phyloP scores from a whole-genome alignment of 2,113 vertebrate species.

The Oostethus manadensis region DNA sequence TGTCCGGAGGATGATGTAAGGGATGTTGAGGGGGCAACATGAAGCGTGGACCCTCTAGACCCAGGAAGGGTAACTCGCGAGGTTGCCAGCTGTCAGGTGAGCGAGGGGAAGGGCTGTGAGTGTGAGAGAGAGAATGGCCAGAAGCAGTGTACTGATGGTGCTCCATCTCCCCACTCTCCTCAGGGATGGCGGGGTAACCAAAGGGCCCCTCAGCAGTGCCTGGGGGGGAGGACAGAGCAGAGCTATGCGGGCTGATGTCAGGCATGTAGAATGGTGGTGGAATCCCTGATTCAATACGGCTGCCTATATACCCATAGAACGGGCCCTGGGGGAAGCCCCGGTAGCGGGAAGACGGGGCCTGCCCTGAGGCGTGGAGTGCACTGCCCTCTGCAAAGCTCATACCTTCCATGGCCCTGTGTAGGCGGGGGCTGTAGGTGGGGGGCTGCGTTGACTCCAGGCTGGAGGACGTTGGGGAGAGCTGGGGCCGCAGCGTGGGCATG shows the following conservation, averaged over 20 bases:
- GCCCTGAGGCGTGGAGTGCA: slow-evolving; percentile 88
- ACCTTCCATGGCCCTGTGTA: slow-evolving; percentile 89
- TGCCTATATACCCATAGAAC: slow-evolving; percentile 95
- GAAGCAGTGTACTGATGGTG: slow-evolving; percentile 80
- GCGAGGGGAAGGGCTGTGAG: slow-evolving; percentile 86
- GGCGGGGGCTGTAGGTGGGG: slow-evolving; percentile 95
- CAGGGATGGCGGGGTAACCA: slow-evolving; percentile 89
- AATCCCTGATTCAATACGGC: slow-evolving; percentile 86
- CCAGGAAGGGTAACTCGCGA: slow-evolving; percentile 86
- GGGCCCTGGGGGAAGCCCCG: slow-evolving; percentile 89
- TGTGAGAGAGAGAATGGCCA: slow-evolving; percentile 89
- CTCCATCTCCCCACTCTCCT: slow-evolving; percentile 86
- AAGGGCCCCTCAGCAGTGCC: slow-evolving; percentile 85
- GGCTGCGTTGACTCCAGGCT: slow-evolving; percentile 98
- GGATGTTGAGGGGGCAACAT: slow-evolving; percentile 84
- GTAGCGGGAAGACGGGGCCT: slow-evolving; percentile 82
- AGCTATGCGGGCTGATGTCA: slow-evolving; percentile 94
- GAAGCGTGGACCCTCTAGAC: slow-evolving; percentile 86
- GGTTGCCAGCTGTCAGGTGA: slow-evolving; percentile 93
- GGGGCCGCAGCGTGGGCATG: slow-evolving; percentile 88
- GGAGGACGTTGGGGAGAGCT: slow-evolving; percentile 93
- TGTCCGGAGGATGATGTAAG: slow-evolving; percentile 79
- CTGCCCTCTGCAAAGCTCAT: slow-evolving; percentile 80
- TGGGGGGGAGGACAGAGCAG: slow-evolving; percentile 91
- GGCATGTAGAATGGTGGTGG: slow-evolving; percentile 96